Percentiles rank a stretch among this genome's conserved stretches.
Evolutionary conservation across 2,797 vertebrate genomes (phyloP).

Genomic region (Chloroceryle amazona): DNA sequence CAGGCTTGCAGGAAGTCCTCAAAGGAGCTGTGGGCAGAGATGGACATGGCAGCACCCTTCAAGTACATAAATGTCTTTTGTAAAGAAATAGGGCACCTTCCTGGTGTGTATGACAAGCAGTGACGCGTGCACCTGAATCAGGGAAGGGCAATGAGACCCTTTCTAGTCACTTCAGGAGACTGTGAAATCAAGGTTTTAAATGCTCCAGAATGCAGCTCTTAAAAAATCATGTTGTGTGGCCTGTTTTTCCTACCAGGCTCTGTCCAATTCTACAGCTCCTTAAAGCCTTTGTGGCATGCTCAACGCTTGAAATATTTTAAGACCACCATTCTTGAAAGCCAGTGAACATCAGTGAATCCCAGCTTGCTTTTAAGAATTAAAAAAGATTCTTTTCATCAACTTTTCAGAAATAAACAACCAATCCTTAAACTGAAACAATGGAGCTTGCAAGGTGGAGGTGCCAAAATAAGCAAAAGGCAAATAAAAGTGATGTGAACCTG

Average conservation of each 20-base stretch:
- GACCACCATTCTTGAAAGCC: neutral
- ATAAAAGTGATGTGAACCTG: neutral
- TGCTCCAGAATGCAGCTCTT: neutral
- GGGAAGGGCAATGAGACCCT: neutral
- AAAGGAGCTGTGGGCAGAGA: neutral
- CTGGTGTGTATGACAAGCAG: rapidly evolving
- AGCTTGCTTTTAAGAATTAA: neutral
- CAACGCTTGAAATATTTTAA: neutral
- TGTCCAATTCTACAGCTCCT: neutral
- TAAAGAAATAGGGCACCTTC: neutral
- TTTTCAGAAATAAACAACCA: neutral
- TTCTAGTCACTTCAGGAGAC: neutral
- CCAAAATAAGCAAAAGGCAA: neutral
- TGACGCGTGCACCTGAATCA: rapidly evolving
- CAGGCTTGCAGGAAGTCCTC: neutral
- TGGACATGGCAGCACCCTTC: neutral
- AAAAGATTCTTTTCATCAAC: neutral
- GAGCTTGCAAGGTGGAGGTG: neutral
- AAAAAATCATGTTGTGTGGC: neutral
- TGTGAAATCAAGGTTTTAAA: neutral
- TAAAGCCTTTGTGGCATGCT: neutral
- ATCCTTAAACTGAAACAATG: neutral
- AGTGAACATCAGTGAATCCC: neutral
- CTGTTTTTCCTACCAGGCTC: neutral
- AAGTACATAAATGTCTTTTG: neutral